phyloP scores from a whole-genome alignment of 92 coral and sea anemone species.

The Epizoanthus illoricatus region DNA sequence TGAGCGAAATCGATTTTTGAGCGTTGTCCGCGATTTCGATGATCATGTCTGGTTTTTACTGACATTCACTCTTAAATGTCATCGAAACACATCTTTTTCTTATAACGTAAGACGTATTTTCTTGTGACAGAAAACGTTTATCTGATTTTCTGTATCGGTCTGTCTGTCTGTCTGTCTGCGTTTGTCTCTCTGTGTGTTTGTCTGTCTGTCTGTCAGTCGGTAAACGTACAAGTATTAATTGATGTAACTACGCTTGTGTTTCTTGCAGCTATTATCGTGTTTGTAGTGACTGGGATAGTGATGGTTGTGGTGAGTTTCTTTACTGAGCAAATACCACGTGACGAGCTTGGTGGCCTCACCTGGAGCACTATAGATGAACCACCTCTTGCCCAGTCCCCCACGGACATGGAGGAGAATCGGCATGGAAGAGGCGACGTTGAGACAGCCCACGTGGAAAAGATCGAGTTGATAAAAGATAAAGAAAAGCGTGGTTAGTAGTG shows the following conservation, averaged over 20 bases:
- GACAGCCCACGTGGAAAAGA: background rate
- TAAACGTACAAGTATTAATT: background rate
- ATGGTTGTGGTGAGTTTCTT: slow-evolving; percentile 58
- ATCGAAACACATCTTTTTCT: too few relatives aligned
- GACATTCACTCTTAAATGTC: too few relatives aligned
- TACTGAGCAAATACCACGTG: slow-evolving; percentile 53
- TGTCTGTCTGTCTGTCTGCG: background rate
- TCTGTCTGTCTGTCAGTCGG: background rate
- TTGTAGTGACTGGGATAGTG: slow-evolving; percentile 47
- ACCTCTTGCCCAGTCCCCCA: slow-evolving; percentile 43
- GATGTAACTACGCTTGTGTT: background rate
- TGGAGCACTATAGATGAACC: slow-evolving; percentile 59
- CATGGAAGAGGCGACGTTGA: slow-evolving; percentile 1
- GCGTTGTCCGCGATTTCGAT: too few relatives aligned
- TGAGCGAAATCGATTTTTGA: too few relatives aligned
- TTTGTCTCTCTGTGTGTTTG: background rate
- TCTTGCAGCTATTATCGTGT: slow-evolving; percentile 44
- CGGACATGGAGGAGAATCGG: slow-evolving; percentile 21
- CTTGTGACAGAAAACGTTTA: too few relatives aligned
- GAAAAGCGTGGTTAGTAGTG: slow-evolving; percentile 2
- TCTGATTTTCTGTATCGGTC: too few relatives aligned
- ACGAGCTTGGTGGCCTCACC: slow-evolving; percentile 68
- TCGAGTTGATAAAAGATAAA: background rate
- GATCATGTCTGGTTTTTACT: too few relatives aligned
- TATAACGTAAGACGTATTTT: too few relatives aligned